Percentiles rank a stretch among this genome's conserved stretches.
phyloP scores from a whole-genome alignment of 1,140 invertebrate species.

The Drosophila gunungcola region DNA sequence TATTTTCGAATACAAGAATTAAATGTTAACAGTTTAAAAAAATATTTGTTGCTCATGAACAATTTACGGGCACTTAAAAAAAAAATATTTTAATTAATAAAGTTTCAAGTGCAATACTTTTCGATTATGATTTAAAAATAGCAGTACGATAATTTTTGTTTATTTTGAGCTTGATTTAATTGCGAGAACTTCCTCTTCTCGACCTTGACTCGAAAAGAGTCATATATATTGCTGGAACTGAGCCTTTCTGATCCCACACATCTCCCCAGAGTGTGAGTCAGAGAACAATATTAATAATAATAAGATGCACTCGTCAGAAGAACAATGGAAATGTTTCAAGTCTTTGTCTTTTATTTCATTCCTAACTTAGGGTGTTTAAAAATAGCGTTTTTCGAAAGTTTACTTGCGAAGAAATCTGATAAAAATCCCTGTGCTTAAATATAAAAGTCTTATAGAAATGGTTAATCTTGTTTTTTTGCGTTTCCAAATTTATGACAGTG shows the following conservation, averaged over 20 bases:
- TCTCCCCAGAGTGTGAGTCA: conserved; percentile 13
- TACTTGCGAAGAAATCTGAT: not conserved
- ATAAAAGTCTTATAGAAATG: not conserved
- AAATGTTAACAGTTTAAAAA: not conserved
- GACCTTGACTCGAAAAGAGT: conserved; percentile 26
- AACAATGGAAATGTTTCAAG: too few species aligned
- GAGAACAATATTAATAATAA: not conserved
- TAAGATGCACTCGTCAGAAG: too few species aligned
- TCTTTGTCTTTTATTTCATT: too few species aligned
- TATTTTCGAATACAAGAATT: not conserved
- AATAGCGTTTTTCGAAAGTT: not conserved
- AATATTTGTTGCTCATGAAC: conserved; percentile 2
- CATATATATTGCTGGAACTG: not conserved
- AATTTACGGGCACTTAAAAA: not conserved
- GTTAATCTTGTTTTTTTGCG: not conserved
- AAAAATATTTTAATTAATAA: not conserved
- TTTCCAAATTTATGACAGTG: not conserved
- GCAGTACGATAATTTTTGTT: too few species aligned
- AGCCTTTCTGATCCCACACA: conserved; percentile 1
- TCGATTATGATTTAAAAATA: not conserved
- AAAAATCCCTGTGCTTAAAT: not conserved
- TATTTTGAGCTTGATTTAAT: not conserved
- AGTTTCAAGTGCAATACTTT: not conserved
- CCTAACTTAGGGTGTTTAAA: not conserved
- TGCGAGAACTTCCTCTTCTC: not conserved